Conservation (phyloP, 1,140 invertebrate genomes). For the Delia radicum region DNA sequence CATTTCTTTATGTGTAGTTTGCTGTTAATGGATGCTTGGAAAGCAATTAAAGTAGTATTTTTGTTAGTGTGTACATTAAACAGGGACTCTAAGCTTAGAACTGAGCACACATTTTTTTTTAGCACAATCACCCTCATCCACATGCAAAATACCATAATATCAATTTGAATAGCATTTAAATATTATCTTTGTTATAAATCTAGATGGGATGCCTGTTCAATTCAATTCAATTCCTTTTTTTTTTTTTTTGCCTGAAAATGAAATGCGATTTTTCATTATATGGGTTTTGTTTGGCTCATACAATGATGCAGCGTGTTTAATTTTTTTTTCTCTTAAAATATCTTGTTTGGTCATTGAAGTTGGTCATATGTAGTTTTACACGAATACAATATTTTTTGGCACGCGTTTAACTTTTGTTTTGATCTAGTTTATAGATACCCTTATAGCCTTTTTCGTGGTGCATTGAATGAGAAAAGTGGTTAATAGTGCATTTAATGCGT, state of each 20-base stretch:
- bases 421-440: slow-evolving; percentile 9
- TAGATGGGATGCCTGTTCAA: neutral
- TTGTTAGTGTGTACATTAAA: neutral
- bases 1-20: neutral
- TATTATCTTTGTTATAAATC: slow-evolving; percentile 22
- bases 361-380: neutral
- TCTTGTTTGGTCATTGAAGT: slow-evolving; percentile 15
- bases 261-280: neutral
- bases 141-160: slow-evolving; percentile 1
- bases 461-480: neutral
- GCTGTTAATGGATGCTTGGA: slow-evolving; percentile 10
- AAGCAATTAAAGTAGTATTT: slow-evolving; percentile 13
- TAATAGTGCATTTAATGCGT: slow-evolving; percentile 14
- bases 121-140: slow-evolving; percentile 18
- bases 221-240: neutral
- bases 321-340: slow-evolving; percentile 1
- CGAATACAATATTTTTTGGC: slow-evolving; percentile 11
- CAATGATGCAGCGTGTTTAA: neutral
- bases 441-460: neutral
- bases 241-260: neutral
- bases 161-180: slow-evolving; percentile 18
- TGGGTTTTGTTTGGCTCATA: neutral
- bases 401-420: slow-evolving; percentile 22
- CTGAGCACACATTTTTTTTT: neutral
- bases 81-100: slow-evolving; percentile 13